phyloP scores from a whole-genome alignment of 2,797 vertebrate species.

The Orestias chungarensis region DNA sequence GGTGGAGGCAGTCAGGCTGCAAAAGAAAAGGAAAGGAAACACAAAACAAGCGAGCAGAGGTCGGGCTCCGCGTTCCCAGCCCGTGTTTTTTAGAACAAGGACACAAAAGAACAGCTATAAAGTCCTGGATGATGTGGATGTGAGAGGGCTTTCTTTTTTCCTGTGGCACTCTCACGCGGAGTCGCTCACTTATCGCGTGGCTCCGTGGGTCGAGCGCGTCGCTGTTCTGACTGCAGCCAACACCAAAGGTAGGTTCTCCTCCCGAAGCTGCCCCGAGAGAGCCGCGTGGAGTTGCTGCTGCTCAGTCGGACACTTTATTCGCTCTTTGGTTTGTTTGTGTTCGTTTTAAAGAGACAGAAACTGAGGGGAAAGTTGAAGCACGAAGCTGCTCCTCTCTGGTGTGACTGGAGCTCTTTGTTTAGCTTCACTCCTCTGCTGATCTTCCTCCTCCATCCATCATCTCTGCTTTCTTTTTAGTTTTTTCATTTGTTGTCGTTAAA shows the following conservation, averaged over 20 bases:
- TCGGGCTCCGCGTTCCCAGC: constrained; percentile 14
- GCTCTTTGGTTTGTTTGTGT: neutral
- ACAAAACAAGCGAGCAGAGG: constrained; percentile 62
- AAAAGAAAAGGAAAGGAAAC: too few species aligned
- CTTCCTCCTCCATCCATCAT: neutral
- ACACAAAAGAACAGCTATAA: too few species aligned
- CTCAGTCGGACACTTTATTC: constrained; percentile 31
- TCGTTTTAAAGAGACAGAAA: neutral
- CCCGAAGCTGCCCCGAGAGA: constrained; percentile 19
- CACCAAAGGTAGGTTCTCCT: too few species aligned
- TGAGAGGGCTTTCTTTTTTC: constrained; percentile 21
- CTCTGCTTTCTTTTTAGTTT: too few species aligned
- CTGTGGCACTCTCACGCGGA: constrained; percentile 14
- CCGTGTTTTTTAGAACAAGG: constrained; percentile 34
- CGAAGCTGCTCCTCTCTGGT: constrained; percentile 5
- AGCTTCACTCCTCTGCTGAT: neutral
- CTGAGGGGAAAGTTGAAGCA: constrained; percentile 58
- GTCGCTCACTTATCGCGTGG: constrained; percentile 29
- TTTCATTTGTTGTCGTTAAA: neutral
- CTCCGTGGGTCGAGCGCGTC: constrained; percentile 42
- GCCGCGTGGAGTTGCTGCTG: constrained; percentile 61
- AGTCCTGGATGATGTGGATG: constrained; percentile 32
- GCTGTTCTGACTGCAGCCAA: constrained; percentile 72
- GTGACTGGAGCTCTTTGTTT: constrained; percentile 55
- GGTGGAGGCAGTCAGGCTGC: constrained; percentile 68